Evolutionary conservation across 2,888 invertebrate species (phyloP).

Genomic region (Eupelmus urozonus): DNA sequence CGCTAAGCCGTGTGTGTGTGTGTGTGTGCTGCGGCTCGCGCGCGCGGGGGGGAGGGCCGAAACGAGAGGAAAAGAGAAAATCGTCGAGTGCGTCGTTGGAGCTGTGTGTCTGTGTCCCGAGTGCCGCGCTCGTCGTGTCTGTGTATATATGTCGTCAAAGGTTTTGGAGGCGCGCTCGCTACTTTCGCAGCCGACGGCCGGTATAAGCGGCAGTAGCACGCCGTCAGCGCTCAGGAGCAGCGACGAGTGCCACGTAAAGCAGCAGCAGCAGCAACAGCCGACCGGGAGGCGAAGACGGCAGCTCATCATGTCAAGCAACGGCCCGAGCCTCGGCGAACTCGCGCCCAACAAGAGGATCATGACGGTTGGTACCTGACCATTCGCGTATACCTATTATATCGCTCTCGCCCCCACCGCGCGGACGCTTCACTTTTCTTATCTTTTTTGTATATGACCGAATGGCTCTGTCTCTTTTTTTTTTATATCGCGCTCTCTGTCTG

Average conservation of each 20-base stretch:
- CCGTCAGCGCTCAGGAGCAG: not conserved
- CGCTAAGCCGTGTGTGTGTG: too few species aligned
- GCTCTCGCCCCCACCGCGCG: not conserved
- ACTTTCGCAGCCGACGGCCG: slow-evolving; percentile 33
- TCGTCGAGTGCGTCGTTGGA: too few species aligned
- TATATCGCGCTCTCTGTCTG: too few species aligned
- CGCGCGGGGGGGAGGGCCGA: too few species aligned
- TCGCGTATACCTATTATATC: not conserved
- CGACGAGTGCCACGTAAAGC: slow-evolving; percentile 40
- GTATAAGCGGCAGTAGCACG: slow-evolving; percentile 6
- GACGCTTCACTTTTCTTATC: too few species aligned
- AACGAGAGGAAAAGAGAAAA: too few species aligned
- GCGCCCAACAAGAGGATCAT: slow-evolving; percentile 47
- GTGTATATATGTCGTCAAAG: slow-evolving; percentile 48
- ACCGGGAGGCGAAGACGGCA: slow-evolving; percentile 19
- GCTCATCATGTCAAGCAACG: slow-evolving; percentile 43
- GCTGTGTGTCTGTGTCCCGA: too few species aligned
- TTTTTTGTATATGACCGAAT: too few species aligned
- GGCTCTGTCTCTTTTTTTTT: too few species aligned
- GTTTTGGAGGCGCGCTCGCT: slow-evolving; percentile 44
- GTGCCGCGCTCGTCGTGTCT: too few species aligned
- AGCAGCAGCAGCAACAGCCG: slow-evolving; percentile 6
- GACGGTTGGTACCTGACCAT: slow-evolving; percentile 47
- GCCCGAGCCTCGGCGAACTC: slow-evolving; percentile 25
- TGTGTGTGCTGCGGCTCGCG: too few species aligned